Percentiles rank a stretch among this genome's conserved stretches.
Conservation (phyloP, 2,113 vertebrate genomes). For the Anolis carolinensis region DNA sequence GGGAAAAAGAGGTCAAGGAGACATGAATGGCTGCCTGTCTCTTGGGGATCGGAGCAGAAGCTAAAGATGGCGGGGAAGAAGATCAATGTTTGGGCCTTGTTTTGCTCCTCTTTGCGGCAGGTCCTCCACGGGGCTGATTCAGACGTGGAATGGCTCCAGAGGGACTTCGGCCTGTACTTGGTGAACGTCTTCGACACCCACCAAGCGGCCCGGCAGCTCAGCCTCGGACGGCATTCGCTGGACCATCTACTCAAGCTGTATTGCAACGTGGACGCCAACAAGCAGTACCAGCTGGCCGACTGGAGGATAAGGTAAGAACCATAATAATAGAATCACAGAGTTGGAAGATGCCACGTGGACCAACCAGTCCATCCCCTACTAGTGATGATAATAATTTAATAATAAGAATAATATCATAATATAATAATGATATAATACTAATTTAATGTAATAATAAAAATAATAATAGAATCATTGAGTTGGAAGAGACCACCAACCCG, state of each 20-base stretch:
- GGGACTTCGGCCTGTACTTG: constrained; percentile 93
- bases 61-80: not conserved
- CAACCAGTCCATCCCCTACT: too few relatives aligned
- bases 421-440: too few relatives aligned
- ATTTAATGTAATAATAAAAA: too few relatives aligned
- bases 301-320: constrained; percentile 91
- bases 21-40: too few relatives aligned
- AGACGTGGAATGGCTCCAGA: constrained; percentile 96
- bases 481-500: too few relatives aligned
- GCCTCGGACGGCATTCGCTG: constrained; percentile 89
- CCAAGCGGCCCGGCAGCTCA: constrained; percentile 90
- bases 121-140: constrained; percentile 96
- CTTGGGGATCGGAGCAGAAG: not conserved
- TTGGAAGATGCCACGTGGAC: too few relatives aligned
- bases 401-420: too few relatives aligned
- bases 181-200: constrained; percentile 97
- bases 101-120: constrained; percentile 58
- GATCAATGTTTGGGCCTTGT: not conserved
- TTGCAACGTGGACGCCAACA: constrained; percentile 86
- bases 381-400: too few relatives aligned
- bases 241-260: constrained; percentile 90
- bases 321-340: too few relatives aligned
- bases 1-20: too few relatives aligned
- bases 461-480: too few relatives aligned
- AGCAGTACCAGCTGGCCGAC: constrained; percentile 95